phyloP scores from a whole-genome alignment of 2,888 invertebrate genomes.

The Arge pagana region DNA sequence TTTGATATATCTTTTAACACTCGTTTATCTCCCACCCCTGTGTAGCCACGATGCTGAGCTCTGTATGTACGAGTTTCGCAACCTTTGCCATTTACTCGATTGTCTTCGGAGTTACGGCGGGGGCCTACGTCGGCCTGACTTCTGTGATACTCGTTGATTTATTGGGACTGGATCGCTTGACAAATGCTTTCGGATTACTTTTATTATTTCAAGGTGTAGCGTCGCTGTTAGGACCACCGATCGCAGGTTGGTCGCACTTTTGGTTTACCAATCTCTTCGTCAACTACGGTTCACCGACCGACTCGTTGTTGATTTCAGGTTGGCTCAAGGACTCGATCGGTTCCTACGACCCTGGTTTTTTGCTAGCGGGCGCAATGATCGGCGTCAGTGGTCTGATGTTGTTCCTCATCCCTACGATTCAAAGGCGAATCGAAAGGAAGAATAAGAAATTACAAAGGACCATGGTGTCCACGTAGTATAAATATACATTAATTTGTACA shows the following conservation, averaged over 20 bases:
- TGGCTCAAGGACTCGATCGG: conserved; percentile 77
- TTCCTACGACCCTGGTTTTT: conserved; percentile 87
- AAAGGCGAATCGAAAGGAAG: conserved; percentile 57
- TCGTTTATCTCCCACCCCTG: conserved; percentile 32
- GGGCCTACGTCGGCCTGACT: conserved; percentile 95
- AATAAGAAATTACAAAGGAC: conserved; percentile 27
- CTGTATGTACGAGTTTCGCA: conserved; percentile 74
- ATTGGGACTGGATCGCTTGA: conserved; percentile 87
- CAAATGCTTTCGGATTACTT: conserved; percentile 93
- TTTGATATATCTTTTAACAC: not conserved
- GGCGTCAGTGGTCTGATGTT: conserved; percentile 86
- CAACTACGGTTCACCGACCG: too few species aligned
- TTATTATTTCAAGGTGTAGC: conserved; percentile 93
- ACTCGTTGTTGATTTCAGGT: conserved; percentile 65
- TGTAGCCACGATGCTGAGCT: conserved; percentile 80
- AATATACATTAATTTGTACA: conserved; percentile 15
- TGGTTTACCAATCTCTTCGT: too few species aligned
- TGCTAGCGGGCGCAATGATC: conserved; percentile 84
- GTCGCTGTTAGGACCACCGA: conserved; percentile 88
- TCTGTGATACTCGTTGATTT: conserved; percentile 94
- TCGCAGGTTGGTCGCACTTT: conserved; percentile 73
- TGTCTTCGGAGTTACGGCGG: conserved; percentile 87
- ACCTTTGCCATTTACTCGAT: conserved; percentile 77
- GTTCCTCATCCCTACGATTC: conserved; percentile 78
- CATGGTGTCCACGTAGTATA: conserved; percentile 27